Percentiles rank a stretch among this genome's conserved stretches.
phyloP scores from a whole-genome alignment of 1,140 invertebrate genomes.

The Eurosta solidaginis region DNA sequence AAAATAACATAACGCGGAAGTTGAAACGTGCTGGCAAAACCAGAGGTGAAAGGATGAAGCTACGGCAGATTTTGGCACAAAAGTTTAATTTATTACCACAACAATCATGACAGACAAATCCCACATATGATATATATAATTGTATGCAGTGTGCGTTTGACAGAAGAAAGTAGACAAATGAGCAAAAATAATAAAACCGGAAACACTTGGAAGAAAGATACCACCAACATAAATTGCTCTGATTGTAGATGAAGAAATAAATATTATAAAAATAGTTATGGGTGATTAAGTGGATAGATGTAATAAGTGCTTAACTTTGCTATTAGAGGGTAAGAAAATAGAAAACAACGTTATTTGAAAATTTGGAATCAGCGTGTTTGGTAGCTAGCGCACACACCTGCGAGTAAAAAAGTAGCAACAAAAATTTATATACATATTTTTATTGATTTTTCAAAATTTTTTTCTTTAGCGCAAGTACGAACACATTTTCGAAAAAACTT shows the following conservation, averaged over 20 bases:
- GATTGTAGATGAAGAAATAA: neutral
- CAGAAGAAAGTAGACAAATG: neutral
- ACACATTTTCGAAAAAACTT: too few relatives aligned
- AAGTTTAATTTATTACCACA: conserved; percentile 28
- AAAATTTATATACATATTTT: too few relatives aligned
- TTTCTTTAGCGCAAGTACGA: too few relatives aligned
- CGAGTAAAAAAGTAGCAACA: too few relatives aligned
- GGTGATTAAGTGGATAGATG: neutral
- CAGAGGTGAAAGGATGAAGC: neutral
- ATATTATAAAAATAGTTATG: neutral
- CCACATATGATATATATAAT: neutral
- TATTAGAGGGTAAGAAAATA: too few relatives aligned
- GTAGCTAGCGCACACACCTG: too few relatives aligned
- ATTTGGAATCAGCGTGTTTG: too few relatives aligned
- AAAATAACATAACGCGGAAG: conserved; percentile 14
- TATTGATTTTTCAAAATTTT: too few relatives aligned
- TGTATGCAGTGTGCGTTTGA: neutral
- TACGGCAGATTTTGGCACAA: neutral
- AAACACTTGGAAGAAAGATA: neutral
- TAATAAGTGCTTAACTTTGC: neutral
- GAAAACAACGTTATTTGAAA: too few relatives aligned
- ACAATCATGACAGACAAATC: conserved; percentile 25
- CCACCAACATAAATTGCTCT: neutral
- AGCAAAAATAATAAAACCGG: too few relatives aligned
- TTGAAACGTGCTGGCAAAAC: neutral